These are phyloP conservation scores for Sphaeramia orbicularis DNA, from an alignment of 2,797 vertebrate species.

Conservation along the genomic window DNA sequence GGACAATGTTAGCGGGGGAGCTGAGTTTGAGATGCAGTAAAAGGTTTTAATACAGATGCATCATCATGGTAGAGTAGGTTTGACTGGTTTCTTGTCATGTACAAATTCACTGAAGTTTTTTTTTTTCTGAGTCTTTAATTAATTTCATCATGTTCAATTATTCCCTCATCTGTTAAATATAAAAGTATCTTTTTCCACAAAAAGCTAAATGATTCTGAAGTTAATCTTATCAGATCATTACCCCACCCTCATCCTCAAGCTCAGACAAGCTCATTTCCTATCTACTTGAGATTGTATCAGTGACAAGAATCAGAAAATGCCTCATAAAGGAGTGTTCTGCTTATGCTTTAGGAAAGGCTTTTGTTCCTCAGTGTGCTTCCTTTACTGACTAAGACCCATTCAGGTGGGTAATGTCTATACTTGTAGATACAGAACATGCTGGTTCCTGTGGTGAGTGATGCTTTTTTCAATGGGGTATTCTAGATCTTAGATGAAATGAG, in stretches of 20 bases:
- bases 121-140: too few relatives aligned
- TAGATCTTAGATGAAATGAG: not conserved
- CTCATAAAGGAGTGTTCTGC: too few relatives aligned
- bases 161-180: not conserved
- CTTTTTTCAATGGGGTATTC: not conserved
- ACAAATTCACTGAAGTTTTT: not conserved
- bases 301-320: slow-evolving; percentile 14
- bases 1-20: slow-evolving; percentile 11
- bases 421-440: not conserved
- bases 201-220: slow-evolving; percentile 17
- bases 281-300: slow-evolving; percentile 19
- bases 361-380: not conserved
- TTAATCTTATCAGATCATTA: slow-evolving; percentile 20
- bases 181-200: not conserved
- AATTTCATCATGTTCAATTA: not conserved
- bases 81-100: not conserved
- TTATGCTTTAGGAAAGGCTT: not conserved
- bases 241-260: slow-evolving; percentile 8
- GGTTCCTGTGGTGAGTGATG: not conserved
- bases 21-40: slow-evolving; percentile 10
- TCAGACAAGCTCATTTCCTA: slow-evolving; percentile 42
- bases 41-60: slow-evolving; percentile 5
- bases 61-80: not conserved
- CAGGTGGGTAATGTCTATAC: not conserved
- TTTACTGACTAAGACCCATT: not conserved